A percentile compares a stretch with the other conserved stretches of the same genome.
Evolutionary conservation across 53 echinoderm and acorn worm species (phyloP).

Genomic region (Holothuria scabra): DNA sequence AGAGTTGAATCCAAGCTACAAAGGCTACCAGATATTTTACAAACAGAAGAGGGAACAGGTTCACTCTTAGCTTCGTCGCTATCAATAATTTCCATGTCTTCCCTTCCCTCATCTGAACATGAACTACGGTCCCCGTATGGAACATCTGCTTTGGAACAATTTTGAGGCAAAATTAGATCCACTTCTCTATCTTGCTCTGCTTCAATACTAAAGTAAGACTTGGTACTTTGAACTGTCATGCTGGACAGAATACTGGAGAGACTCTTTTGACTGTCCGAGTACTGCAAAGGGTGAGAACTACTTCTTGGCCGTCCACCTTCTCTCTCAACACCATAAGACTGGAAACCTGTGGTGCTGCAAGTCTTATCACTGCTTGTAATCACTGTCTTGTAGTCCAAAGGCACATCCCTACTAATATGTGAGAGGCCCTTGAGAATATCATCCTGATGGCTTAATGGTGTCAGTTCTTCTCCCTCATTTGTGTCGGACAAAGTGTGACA

Average conservation of each 20-base stretch:
- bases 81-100: not conserved
- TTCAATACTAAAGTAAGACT: slow-evolving; percentile 86
- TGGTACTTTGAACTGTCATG: slow-evolving; percentile 71
- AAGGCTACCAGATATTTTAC: slow-evolving; percentile 34
- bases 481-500: too few species aligned
- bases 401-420: too few species aligned
- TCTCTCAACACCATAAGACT: too few species aligned
- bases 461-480: too few species aligned
- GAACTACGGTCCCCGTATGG: too few species aligned
- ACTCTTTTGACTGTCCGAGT: slow-evolving; percentile 74
- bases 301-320: not conserved
- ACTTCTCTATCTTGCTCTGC: slow-evolving; percentile 20
- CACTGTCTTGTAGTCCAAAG: too few species aligned
- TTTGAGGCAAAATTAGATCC: not conserved
- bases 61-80: not conserved
- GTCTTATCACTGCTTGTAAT: too few species aligned
- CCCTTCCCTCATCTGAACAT: slow-evolving; percentile 2
- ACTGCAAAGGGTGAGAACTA: slow-evolving; percentile 2
- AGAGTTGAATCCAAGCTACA: slow-evolving; percentile 29
- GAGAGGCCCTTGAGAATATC: too few species aligned
- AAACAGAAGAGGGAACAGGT: not conserved
- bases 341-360: too few species aligned
- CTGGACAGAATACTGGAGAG: slow-evolving; percentile 88
- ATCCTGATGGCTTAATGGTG: too few species aligned
- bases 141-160: too few species aligned